phyloP scores from a whole-genome alignment of 2,797 vertebrate species.

The Fistularia tabacaria region DNA sequence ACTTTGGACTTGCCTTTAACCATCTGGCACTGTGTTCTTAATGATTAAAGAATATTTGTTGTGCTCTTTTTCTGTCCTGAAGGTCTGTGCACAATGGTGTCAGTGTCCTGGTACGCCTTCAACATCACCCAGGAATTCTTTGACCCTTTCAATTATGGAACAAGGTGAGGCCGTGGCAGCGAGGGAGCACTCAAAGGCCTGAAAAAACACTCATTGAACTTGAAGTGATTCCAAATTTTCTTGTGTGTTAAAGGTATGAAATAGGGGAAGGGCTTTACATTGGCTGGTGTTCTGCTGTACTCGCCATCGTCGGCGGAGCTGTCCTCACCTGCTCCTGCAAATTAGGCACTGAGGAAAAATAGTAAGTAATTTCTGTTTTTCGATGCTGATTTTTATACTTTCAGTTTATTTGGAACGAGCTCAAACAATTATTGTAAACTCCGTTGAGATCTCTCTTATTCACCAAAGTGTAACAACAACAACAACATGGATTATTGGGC shows the following conservation, averaged over 20 bases:
- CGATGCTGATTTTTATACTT: too few species aligned
- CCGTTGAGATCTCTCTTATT: background rate
- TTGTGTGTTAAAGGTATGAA: constrained; percentile 77
- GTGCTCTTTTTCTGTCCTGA: constrained; percentile 3
- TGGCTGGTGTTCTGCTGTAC: constrained; percentile 84
- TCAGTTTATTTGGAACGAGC: background rate
- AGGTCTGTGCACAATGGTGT: constrained; percentile 85
- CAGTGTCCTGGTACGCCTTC: constrained; percentile 90
- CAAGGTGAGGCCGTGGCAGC: constrained; percentile 72
- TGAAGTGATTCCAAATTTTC: background rate
- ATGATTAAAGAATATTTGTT: constrained; percentile 9
- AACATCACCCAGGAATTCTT: constrained; percentile 89
- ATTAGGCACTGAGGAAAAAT: constrained; percentile 57
- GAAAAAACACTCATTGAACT: background rate
- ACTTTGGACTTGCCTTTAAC: constrained; percentile 5
- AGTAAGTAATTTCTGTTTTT: constrained; percentile 52
- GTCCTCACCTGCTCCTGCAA: constrained; percentile 75
- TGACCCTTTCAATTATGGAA: constrained; percentile 78
- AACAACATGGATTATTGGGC: too few species aligned
- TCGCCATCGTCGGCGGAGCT: constrained; percentile 73
- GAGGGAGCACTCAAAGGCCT: background rate
- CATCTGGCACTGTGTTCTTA: background rate
- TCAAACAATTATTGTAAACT: background rate
- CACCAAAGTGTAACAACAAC: too few species aligned
- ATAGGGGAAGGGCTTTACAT: constrained; percentile 87